Conservation (phyloP, 2,797 vertebrate species). For the Threskiornis aethiopicus region DNA sequence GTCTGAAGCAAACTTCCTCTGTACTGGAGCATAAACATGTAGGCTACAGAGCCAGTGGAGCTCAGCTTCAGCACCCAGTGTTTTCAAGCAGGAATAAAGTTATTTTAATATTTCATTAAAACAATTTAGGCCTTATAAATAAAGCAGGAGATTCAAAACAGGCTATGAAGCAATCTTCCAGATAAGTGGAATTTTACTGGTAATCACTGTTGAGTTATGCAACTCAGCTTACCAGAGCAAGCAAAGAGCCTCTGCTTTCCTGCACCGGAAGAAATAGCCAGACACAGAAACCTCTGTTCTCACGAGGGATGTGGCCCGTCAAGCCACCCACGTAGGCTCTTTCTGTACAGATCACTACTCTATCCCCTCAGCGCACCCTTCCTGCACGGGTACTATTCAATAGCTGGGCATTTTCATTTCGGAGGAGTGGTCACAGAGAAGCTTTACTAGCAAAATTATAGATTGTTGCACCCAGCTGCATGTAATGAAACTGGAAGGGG, state of each 20-base stretch:
- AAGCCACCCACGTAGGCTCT: not conserved
- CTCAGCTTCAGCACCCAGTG: not conserved
- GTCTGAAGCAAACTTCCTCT: not conserved
- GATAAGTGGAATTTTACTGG: slow-evolving; percentile 14
- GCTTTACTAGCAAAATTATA: not conserved
- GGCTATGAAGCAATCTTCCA: not conserved
- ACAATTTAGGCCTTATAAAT: slow-evolving; percentile 13
- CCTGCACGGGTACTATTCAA: not conserved
- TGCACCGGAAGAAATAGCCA: not conserved
- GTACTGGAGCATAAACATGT: rapidly evolving
- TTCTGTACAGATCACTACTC: not conserved
- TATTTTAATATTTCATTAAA: slow-evolving; percentile 36
- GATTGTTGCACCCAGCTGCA: not conserved
- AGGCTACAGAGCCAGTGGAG: not conserved
- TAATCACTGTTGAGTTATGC: not conserved
- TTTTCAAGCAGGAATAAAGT: not conserved
- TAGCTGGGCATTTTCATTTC: not conserved
- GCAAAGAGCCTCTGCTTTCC: not conserved
- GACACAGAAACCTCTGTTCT: not conserved
- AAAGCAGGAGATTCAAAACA: not conserved
- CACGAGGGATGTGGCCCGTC: not conserved
- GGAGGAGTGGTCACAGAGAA: not conserved
- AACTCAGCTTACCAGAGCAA: not conserved
- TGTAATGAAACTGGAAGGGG: not conserved
- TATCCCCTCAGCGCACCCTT: not conserved